phyloP scores from a whole-genome alignment of 2,797 vertebrate species.

The Enteromius unitaeniatus region DNA sequence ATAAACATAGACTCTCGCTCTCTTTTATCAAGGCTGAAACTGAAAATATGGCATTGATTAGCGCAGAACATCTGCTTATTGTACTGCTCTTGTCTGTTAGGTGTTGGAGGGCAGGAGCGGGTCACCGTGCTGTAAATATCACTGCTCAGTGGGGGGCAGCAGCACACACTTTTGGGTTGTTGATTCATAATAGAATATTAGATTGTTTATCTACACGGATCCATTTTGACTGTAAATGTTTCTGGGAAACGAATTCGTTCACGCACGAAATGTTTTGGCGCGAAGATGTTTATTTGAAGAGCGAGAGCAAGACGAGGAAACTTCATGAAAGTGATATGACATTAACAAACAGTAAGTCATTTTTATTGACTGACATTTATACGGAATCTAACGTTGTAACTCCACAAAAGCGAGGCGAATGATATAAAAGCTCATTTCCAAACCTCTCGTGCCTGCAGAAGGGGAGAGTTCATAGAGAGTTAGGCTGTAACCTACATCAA shows the following conservation, averaged over 20 bases:
- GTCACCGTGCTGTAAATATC: constrained; percentile 36
- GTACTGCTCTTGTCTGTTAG: neutral
- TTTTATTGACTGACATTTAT: constrained; percentile 32
- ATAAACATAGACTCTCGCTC: neutral
- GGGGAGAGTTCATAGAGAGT: neutral
- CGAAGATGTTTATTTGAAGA: constrained; percentile 14
- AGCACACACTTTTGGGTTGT: constrained; percentile 5
- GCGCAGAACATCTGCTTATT: constrained; percentile 40
- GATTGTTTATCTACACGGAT: neutral
- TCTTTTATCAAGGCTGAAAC: constrained; percentile 19
- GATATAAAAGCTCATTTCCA: neutral
- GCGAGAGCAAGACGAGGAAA: neutral
- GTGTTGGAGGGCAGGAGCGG: constrained; percentile 4
- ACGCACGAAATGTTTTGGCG: neutral
- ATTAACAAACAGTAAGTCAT: constrained; percentile 3
- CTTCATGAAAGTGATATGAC: neutral
- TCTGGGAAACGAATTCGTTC: neutral
- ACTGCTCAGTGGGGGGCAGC: constrained; percentile 55
- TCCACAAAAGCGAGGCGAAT: neutral
- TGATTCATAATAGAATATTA: constrained; percentile 14
- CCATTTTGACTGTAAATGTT: neutral
- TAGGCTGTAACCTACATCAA: too few species aligned
- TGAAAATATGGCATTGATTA: constrained; percentile 37
- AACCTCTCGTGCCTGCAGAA: neutral
- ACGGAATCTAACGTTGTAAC: neutral